These are phyloP conservation scores for Apis dorsata DNA, from an alignment of 1,140 invertebrate genomes.

Conservation along the genomic window DNA sequence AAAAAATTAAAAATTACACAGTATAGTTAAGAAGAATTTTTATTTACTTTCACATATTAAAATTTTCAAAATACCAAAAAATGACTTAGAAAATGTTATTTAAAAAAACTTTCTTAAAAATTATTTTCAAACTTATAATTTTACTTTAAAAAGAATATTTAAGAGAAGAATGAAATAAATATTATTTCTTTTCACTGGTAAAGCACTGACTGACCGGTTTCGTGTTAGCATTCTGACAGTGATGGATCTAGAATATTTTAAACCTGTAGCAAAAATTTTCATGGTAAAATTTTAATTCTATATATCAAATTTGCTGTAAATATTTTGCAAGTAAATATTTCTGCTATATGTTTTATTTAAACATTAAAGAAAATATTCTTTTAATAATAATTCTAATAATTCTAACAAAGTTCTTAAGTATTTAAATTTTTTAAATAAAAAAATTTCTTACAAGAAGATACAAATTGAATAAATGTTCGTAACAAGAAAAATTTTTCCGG, in stretches of 20 bases:
- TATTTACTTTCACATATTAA: too few relatives aligned
- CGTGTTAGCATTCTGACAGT: constrained; percentile 30
- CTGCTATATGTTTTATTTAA: not conserved
- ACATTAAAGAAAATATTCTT: not conserved
- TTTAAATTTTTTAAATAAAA: not conserved
- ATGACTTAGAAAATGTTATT: not conserved
- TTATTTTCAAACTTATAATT: not conserved
- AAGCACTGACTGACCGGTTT: constrained; percentile 60
- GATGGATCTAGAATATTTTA: constrained; percentile 40
- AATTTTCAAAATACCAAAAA: not conserved
- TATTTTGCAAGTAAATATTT: not conserved
- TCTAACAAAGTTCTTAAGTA: too few relatives aligned
- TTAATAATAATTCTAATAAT: not conserved
- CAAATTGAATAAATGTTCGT: not conserved
- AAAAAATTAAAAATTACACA: too few relatives aligned
- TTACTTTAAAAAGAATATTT: not conserved
- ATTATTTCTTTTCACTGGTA: constrained; percentile 37
- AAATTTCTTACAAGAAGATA: not conserved
- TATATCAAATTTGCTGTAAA: not conserved
- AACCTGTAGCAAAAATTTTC: constrained; percentile 26
- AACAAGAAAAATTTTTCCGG: not conserved
- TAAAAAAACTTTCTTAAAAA: not conserved
- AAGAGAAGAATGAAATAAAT: constrained; percentile 13
- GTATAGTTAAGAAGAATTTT: not conserved
- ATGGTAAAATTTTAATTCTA: not conserved